phyloP scores from a whole-genome alignment of 2,797 vertebrate genomes.

The Pachyuromys duprasi region DNA sequence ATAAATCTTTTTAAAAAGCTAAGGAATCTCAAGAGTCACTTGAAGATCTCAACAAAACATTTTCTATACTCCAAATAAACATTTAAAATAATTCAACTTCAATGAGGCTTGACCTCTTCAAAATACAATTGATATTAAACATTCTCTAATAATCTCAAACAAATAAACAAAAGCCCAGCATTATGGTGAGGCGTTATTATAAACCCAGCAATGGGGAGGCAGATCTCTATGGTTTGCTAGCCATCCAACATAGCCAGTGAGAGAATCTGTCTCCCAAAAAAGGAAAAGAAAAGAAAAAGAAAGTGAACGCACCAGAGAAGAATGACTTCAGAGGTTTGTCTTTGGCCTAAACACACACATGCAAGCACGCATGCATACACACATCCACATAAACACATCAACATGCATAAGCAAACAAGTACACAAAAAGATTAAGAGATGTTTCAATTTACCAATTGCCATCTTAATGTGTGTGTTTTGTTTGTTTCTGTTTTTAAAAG shows the following conservation, averaged over 20 bases:
- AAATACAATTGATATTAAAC: constrained; percentile 51
- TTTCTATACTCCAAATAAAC: constrained; percentile 54
- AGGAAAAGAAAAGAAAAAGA: not conserved
- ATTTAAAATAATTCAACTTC: constrained; percentile 57
- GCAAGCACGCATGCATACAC: not conserved
- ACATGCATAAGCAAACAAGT: not conserved
- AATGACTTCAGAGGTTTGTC: not conserved
- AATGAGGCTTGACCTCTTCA: constrained; percentile 14
- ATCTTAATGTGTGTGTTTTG: not conserved
- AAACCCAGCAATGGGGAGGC: not conserved
- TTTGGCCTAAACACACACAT: not conserved
- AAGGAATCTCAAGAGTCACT: not conserved
- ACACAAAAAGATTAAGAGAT: not conserved
- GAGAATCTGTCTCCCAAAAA: not conserved
- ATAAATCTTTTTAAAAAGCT: not conserved
- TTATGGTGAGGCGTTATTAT: not conserved
- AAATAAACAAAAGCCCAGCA: not conserved
- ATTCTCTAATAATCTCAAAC: not conserved
- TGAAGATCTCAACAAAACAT: constrained; percentile 55
- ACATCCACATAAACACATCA: not conserved
- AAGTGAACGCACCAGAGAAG: not conserved
- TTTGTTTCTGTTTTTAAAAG: not conserved
- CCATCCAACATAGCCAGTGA: not conserved
- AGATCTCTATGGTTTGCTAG: not conserved
- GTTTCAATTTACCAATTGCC: constrained; percentile 31